Evolutionary conservation across 2,113 vertebrate genomes (phyloP).

Genomic region (Ammodramus savannarum): DNA sequence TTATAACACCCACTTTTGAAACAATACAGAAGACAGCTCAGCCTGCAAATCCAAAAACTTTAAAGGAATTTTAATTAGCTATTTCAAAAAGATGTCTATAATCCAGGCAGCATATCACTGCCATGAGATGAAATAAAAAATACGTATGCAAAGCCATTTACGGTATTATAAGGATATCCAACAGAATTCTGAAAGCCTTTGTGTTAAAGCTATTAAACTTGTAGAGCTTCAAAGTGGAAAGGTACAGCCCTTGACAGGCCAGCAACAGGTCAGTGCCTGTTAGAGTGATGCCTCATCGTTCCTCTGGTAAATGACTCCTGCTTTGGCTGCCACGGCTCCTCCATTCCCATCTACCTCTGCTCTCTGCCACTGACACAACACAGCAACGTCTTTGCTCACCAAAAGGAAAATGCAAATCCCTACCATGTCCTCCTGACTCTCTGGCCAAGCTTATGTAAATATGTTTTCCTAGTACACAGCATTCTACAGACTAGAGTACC

Average conservation of each 20-base stretch:
- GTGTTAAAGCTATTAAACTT: background rate
- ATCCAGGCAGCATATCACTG: background rate
- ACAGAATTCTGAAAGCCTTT: background rate
- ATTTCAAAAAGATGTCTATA: background rate
- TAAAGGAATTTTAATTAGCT: background rate
- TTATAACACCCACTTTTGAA: background rate
- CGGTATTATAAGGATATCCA: background rate
- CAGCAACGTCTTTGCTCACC: background rate
- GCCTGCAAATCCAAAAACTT: background rate
- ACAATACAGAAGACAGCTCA: background rate
- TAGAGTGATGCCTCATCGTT: background rate
- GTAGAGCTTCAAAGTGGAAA: background rate
- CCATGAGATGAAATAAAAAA: background rate
- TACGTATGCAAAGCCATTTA: background rate
- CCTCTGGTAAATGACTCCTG: background rate
- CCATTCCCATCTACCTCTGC: background rate
- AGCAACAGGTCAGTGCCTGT: constrained; percentile 36
- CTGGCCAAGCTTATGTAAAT: background rate
- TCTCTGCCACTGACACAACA: background rate
- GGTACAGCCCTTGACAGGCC: background rate
- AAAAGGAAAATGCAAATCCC: background rate
- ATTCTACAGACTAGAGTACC: background rate
- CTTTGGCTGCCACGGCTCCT: background rate
- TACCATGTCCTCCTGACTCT: background rate
- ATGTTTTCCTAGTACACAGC: background rate